These are phyloP conservation scores for Ceyx margarethae DNA, from an alignment of 2,113 vertebrate species.

Conservation along the genomic window DNA sequence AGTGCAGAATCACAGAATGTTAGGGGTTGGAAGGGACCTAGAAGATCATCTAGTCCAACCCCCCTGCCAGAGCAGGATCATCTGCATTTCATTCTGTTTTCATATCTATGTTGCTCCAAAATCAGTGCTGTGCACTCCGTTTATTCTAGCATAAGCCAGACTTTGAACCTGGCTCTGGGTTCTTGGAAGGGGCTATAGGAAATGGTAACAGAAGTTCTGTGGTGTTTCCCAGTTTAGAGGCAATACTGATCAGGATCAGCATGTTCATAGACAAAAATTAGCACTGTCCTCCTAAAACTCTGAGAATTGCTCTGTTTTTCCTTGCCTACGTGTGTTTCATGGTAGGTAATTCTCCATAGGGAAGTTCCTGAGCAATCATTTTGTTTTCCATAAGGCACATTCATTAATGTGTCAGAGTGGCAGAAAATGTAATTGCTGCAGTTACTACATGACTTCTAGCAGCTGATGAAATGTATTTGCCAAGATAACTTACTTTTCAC, in stretches of 20 bases:
- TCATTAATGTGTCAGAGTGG: background rate
- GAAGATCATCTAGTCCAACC: too few species aligned
- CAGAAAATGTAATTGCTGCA: background rate
- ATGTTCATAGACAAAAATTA: background rate
- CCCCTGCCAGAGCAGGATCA: too few species aligned
- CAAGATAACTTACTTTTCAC: background rate
- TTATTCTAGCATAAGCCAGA: background rate
- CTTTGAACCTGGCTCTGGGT: background rate
- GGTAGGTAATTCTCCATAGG: background rate
- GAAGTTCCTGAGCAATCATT: background rate
- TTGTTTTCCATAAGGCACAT: background rate
- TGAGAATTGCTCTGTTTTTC: background rate
- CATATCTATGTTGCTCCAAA: background rate
- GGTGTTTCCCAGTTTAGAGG: background rate
- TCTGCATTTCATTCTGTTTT: background rate
- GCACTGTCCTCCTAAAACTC: background rate
- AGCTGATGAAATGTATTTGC: background rate
- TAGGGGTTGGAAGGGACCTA: too few species aligned
- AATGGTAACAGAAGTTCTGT: background rate
- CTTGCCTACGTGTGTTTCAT: rapidly evolving
- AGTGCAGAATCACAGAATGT: background rate
- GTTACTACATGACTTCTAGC: background rate
- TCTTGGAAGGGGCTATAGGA: background rate
- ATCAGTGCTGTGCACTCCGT: background rate
- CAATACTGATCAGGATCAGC: background rate